A percentile compares a stretch with the other conserved stretches of the same genome.
Evolutionary conservation across 2,113 vertebrate species (phyloP).

Genomic region (Pelobates fuscus): DNA sequence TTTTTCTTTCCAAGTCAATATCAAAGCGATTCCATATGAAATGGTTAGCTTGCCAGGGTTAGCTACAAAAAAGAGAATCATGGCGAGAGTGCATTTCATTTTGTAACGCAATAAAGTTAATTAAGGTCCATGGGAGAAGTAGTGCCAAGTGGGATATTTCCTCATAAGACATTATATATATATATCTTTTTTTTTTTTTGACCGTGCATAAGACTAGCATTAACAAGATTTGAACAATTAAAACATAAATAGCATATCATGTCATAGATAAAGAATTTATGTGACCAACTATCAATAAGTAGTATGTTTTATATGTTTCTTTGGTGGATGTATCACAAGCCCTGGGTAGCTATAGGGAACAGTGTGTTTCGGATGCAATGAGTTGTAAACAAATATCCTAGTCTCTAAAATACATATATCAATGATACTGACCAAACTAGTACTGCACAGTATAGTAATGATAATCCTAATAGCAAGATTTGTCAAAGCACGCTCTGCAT

Average conservation of each 20-base stretch:
- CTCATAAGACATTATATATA: constrained; percentile 25
- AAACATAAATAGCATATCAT: background rate
- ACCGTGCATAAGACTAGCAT: no score
- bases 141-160: constrained; percentile 32
- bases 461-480: background rate
- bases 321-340: no score
- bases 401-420: background rate
- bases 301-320: no score
- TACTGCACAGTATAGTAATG: background rate
- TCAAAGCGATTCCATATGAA: constrained; percentile 15
- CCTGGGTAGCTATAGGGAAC: no score
- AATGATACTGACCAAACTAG: background rate
- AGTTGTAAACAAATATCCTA: no score
- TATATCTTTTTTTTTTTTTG: no score
- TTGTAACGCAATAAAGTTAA: constrained; percentile 39
- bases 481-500: background rate
- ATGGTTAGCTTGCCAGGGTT: background rate
- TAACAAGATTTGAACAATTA: background rate
- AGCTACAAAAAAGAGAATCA: constrained; percentile 29
- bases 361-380: no score
- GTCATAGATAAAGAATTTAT: no score
- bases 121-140: constrained; percentile 21
- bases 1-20: constrained; percentile 5
- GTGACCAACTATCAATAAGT: no score
- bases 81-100: background rate